These are phyloP conservation scores for Cyclopterus lumpus DNA, from an alignment of 2,797 vertebrate genomes.

Conservation along the genomic window DNA sequence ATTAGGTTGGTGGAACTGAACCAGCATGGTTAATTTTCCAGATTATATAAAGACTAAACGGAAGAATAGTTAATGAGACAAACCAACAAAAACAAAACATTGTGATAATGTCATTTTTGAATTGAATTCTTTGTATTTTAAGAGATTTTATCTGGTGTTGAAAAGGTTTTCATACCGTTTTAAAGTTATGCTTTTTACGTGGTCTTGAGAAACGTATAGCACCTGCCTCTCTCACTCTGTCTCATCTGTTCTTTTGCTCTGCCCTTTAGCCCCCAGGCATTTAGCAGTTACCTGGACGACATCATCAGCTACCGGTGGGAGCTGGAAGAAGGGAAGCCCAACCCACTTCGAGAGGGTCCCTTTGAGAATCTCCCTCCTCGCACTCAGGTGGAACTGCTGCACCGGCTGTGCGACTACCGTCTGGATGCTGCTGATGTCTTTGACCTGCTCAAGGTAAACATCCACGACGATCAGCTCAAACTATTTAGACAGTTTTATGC, in stretches of 20 bases:
- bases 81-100: not conserved
- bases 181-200: not conserved
- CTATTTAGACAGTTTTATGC: not conserved
- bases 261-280: slow-evolving; percentile 87
- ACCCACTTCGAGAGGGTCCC: slow-evolving; percentile 88
- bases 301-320: slow-evolving; percentile 99
- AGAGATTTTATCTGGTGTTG: not conserved
- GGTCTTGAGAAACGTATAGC: slow-evolving; percentile 1
- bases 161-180: not conserved
- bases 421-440: slow-evolving; percentile 98
- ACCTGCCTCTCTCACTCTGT: not conserved
- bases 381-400: slow-evolving; percentile 93
- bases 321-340: slow-evolving; percentile 96
- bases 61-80: not conserved
- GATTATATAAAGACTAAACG: not conserved
- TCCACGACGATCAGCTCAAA: not conserved
- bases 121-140: not conserved
- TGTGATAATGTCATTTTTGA: not conserved
- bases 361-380: slow-evolving; percentile 91
- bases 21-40: not conserved
- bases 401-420: slow-evolving; percentile 96
- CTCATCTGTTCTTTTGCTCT: not conserved
- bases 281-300: slow-evolving; percentile 95
- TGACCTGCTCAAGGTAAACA: slow-evolving; percentile 94
- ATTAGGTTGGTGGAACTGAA: not conserved